Evolutionary conservation across 2,113 vertebrate genomes (phyloP).

Genomic region (Eubucco bourcierii): DNA sequence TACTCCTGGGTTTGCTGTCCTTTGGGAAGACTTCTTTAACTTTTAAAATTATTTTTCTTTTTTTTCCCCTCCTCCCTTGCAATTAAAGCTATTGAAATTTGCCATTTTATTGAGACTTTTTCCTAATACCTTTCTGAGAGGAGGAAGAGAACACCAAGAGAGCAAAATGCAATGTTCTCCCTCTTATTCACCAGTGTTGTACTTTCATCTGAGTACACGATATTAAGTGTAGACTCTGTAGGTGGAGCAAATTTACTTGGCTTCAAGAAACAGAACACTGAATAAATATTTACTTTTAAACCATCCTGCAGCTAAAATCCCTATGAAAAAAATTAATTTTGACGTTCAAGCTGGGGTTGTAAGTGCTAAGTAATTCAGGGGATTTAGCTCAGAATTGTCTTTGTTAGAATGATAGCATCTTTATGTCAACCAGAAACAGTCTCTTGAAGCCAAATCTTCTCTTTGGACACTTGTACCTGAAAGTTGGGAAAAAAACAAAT

Average conservation of each 20-base stretch:
- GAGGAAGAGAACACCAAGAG: neutral
- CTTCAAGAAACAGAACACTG: neutral
- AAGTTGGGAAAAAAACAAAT: neutral
- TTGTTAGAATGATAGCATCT: neutral
- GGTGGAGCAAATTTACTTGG: neutral
- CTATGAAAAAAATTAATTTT: neutral
- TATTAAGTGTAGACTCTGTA: neutral
- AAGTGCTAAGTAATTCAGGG: neutral
- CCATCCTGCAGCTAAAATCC: neutral
- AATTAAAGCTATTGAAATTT: neutral
- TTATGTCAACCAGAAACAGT: neutral
- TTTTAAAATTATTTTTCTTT: neutral
- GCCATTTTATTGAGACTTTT: neutral
- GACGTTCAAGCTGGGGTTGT: neutral
- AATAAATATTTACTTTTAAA: neutral
- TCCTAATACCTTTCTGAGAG: neutral
- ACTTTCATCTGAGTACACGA: neutral
- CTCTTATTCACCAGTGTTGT: neutral
- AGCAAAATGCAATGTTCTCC: neutral
- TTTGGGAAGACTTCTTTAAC: neutral
- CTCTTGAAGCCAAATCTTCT: neutral
- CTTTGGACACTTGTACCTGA: neutral
- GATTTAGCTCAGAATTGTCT: neutral
- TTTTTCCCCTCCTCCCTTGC: neutral
- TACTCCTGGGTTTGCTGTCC: neutral